phyloP scores from a whole-genome alignment of 2,888 invertebrate species.

The Protodeltote pygarga region DNA sequence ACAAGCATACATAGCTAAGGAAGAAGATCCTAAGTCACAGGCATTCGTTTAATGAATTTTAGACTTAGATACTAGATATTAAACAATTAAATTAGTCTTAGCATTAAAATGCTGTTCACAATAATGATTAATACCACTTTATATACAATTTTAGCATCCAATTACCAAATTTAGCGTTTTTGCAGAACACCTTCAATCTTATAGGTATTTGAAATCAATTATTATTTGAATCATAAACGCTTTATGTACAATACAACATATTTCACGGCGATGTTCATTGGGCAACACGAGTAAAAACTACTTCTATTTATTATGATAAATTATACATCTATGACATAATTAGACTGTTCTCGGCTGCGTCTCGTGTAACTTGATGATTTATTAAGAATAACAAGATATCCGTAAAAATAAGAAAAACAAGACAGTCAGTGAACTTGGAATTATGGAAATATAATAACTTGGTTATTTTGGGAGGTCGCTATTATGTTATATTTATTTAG shows the following conservation, averaged over 20 bases:
- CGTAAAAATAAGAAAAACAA: conserved; percentile 1
- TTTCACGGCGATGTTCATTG: conserved; percentile 35
- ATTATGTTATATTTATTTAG: background rate
- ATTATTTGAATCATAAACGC: no score
- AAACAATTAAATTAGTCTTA: no score
- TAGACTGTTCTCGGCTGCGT: conserved; percentile 18
- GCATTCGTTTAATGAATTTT: background rate
- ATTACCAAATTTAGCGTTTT: no score
- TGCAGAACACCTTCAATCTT: no score
- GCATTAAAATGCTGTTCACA: no score
- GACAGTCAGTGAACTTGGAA: conserved; percentile 26
- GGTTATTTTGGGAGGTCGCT: conserved; percentile 3
- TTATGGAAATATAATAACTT: conserved; percentile 27
- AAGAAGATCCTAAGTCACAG: conserved; percentile 1
- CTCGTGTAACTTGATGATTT: conserved; percentile 7
- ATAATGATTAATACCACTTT: no score
- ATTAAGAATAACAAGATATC: conserved; percentile 9
- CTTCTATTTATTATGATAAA: conserved; percentile 28
- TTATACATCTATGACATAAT: conserved; percentile 28
- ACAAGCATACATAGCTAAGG: conserved; percentile 1
- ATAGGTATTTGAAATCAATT: no score
- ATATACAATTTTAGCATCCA: no score
- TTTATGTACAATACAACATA: no score
- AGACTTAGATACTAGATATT: no score
- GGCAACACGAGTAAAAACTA: conserved; percentile 21